A percentile compares a stretch with the other conserved stretches of the same genome.
These are phyloP conservation scores for Entelurus aequoreus DNA, from an alignment of 2,113 vertebrate species.

Conservation along the genomic window DNA sequence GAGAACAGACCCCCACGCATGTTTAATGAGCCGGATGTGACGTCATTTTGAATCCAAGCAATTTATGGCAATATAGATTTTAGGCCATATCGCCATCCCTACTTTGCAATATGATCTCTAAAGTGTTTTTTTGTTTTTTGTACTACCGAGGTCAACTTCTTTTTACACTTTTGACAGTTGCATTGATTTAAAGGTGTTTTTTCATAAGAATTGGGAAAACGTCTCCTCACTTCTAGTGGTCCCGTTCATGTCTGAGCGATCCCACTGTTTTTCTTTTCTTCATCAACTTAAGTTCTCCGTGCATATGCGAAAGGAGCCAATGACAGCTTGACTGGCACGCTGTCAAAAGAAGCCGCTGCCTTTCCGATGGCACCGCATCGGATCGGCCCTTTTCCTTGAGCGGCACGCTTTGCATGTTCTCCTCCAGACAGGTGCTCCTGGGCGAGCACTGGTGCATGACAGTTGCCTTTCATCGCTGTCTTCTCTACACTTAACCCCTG, in stretches of 20 bases:
- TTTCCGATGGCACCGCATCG: constrained; percentile 77
- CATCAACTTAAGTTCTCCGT: constrained; percentile 80
- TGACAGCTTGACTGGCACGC: constrained; percentile 87
- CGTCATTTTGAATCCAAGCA: too few species aligned
- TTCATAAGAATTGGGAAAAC: background rate
- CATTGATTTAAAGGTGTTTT: constrained; percentile 42
- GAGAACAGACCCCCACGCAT: too few species aligned
- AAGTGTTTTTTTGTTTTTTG: too few species aligned
- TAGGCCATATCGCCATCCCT: too few species aligned
- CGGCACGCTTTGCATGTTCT: constrained; percentile 85
- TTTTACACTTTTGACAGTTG: too few species aligned
- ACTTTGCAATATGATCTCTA: too few species aligned
- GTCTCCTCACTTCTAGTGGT: constrained; percentile 51
- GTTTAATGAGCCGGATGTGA: too few species aligned
- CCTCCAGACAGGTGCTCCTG: constrained; percentile 83
- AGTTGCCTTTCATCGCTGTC: constrained; percentile 96
- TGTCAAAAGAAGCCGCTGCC: constrained; percentile 85
- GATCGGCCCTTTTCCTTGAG: constrained; percentile 76
- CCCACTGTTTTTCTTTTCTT: constrained; percentile 48
- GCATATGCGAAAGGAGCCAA: constrained; percentile 77
- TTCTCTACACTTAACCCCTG: constrained; percentile 92
- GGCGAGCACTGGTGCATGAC: constrained; percentile 89
- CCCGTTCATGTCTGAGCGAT: constrained; percentile 61
- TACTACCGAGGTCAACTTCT: too few species aligned
- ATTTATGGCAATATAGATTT: too few species aligned